Base-by-base conservation (phyloP, 1,140 invertebrate species). In the Zeugodacus cucurbitae region DNA sequence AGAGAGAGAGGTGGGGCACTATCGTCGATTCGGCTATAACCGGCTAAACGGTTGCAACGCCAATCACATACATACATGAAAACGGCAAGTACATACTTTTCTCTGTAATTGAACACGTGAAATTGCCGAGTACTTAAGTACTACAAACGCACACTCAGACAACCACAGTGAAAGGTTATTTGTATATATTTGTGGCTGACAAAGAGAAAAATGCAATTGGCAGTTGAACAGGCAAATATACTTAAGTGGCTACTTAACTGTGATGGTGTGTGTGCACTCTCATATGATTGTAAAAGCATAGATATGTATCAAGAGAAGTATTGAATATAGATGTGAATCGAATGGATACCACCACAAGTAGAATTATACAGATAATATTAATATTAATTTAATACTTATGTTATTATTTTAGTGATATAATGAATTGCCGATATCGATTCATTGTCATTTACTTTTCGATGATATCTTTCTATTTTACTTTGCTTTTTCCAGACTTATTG, bases 171-270 rank as follows among this genome's bases (percentile, higher is more conserved):
- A 22, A 74, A 22, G 22, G 7, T 29, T 34, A n/a, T 22, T 22
- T 44, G 11, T 74, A n/a, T 74, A n/a, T 22, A 3, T 44, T 6
- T 2, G 26, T 17, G 48, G 2, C 10, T 54, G 14, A 54, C 48
- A 54, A 54, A 54, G 48, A 14, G 48, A 54, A 54, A 17, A 82
- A 2, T 54, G 74, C 22, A 48, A n/a, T 82, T 29, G 74, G 74
- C 74, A 82, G 74, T 82, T 82, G 22, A 74, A 82, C 44, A 82
- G 34, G 74, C 74, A 82, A 48, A 82, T 54, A 82, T 20, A 82
- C 74, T 82, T 82, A 26, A 82, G 74, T 29, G 41, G 8, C 8
- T 82, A 74, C 70, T 74, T 41, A 41, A 41, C 29, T 3, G 1
- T 17, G 29, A 5, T n/a, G n/a, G n/a, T n/a, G 17, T 22, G 34